phyloP scores from a whole-genome alignment of 2,113 vertebrate genomes.

The Orycteropus afer region DNA sequence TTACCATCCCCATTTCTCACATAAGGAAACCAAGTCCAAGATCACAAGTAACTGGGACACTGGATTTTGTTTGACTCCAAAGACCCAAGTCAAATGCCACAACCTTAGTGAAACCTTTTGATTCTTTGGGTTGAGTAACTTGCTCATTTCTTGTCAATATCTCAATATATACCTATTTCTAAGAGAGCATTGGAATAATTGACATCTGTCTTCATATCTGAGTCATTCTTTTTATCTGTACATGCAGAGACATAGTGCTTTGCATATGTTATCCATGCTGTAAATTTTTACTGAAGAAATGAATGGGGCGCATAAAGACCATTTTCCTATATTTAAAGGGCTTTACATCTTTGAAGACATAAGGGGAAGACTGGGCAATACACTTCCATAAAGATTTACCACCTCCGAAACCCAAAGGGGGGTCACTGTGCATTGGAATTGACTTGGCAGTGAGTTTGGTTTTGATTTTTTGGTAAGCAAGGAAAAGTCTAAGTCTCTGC shows the following conservation, averaged over 20 bases:
- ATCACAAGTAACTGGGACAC: not conserved
- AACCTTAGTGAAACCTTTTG: not conserved
- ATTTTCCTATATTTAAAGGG: accelerated
- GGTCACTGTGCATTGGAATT: too few relatives aligned
- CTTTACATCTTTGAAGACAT: not conserved
- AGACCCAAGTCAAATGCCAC: not conserved
- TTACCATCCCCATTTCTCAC: not conserved
- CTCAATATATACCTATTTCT: not conserved
- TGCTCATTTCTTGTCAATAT: not conserved
- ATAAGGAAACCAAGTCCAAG: not conserved
- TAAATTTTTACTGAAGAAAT: not conserved
- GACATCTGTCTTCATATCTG: not conserved
- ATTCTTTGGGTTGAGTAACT: not conserved
- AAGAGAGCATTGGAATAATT: not conserved
- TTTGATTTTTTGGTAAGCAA: too few relatives aligned
- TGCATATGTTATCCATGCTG: not conserved
- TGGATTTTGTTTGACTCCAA: not conserved
- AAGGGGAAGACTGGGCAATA: not conserved
- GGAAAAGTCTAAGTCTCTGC: not conserved
- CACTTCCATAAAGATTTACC: too few relatives aligned
- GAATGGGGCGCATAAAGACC: not conserved
- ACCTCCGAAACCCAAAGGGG: too few relatives aligned
- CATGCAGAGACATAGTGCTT: not conserved
- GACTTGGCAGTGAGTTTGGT: too few relatives aligned
- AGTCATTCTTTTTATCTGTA: not conserved